These are phyloP conservation scores for Marronus borbonicus DNA, from an alignment of 2,888 invertebrate species.

Conservation along the genomic window DNA sequence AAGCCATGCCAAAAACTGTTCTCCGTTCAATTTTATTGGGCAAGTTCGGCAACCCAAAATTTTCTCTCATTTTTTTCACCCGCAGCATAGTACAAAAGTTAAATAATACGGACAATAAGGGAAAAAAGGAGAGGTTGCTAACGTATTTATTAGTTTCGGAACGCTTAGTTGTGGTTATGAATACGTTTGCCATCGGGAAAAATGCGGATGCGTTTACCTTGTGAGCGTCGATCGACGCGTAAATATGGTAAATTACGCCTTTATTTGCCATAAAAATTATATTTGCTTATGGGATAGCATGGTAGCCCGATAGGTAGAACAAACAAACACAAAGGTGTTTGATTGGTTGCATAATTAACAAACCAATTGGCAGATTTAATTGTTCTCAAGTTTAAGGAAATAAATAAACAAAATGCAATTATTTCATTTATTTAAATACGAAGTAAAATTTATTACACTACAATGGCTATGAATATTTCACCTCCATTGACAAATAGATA, in stretches of 20 bases:
- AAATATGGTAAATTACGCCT: constrained; percentile 14
- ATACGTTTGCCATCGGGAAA: background rate
- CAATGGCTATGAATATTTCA: too few species aligned
- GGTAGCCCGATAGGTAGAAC: background rate
- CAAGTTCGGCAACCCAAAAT: constrained; percentile 59
- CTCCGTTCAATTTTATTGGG: constrained; percentile 46
- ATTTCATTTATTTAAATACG: background rate
- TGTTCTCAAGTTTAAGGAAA: background rate
- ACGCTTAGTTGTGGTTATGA: background rate
- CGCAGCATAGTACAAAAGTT: background rate
- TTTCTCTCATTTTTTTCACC: constrained; percentile 26
- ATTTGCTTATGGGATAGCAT: background rate
- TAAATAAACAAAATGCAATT: background rate
- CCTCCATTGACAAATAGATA: too few species aligned
- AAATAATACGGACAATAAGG: too few species aligned
- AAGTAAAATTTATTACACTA: background rate
- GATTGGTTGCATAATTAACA: constrained; percentile 24
- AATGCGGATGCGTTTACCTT: constrained; percentile 24
- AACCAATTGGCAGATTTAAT: background rate
- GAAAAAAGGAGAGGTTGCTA: too few species aligned
- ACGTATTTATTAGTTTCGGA: too few species aligned
- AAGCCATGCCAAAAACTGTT: constrained; percentile 57
- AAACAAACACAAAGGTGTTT: constrained; percentile 14
- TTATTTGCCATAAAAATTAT: constrained; percentile 29
- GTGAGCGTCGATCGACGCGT: constrained; percentile 6